These are phyloP conservation scores for Dinoponera quadriceps DNA, from an alignment of 1,140 invertebrate genomes.

Conservation along the genomic window DNA sequence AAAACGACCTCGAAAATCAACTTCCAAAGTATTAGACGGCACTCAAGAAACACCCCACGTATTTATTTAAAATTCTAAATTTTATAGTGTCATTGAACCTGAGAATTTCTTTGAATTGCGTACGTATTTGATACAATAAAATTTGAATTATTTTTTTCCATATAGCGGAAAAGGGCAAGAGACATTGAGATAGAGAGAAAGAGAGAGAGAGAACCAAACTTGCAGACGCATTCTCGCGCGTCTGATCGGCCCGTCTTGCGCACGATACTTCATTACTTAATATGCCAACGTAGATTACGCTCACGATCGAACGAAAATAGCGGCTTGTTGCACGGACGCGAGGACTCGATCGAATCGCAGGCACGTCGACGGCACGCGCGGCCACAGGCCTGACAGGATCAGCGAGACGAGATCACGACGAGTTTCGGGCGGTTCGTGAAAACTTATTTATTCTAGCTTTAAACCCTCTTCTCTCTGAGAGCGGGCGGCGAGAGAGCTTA, in stretches of 20 bases:
- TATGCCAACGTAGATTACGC: slow-evolving; percentile 14
- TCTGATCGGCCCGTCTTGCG: neutral
- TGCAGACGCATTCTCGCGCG: neutral
- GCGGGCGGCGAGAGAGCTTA: slow-evolving; percentile 76
- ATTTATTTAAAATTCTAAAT: no score
- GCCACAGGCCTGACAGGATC: slow-evolving; percentile 12
- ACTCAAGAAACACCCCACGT: no score
- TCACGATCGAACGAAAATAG: slow-evolving; percentile 8
- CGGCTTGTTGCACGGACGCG: neutral
- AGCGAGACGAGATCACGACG: slow-evolving; percentile 36
- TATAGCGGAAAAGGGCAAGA: neutral
- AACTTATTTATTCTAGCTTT: slow-evolving; percentile 80
- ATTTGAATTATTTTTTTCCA: no score
- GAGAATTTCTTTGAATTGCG: no score
- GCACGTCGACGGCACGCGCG: neutral
- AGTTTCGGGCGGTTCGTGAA: slow-evolving; percentile 32
- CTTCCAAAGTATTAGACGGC: no score
- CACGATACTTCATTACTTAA: neutral
- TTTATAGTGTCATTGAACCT: no score
- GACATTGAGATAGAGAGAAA: neutral
- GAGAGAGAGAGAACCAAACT: neutral
- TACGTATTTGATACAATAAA: no score
- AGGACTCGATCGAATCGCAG: slow-evolving; percentile 11
- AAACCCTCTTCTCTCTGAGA: slow-evolving; percentile 60
- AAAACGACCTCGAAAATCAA: no score